Evolutionary conservation across 2,113 vertebrate genomes (phyloP).

Genomic region (Hyaena hyaena): DNA sequence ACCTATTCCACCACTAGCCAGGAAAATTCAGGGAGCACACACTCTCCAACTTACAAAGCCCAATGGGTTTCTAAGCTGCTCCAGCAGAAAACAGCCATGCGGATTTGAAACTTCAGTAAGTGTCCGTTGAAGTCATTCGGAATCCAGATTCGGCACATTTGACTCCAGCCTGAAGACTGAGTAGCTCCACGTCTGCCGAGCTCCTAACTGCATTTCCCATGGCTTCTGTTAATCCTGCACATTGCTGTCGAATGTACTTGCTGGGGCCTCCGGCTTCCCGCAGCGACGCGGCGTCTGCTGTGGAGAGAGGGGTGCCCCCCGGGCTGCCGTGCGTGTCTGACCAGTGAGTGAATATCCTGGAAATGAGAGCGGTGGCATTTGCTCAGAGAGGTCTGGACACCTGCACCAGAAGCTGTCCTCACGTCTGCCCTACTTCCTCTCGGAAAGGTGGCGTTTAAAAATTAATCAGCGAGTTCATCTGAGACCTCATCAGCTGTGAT

Average conservation of each 20-base stretch:
- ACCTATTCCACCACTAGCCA: rapidly evolving
- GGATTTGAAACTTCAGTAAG: rapidly evolving
- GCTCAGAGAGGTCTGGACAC: not conserved
- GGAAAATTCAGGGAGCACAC: too few relatives aligned
- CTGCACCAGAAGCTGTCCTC: not conserved
- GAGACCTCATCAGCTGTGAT: not conserved
- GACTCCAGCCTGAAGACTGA: rapidly evolving
- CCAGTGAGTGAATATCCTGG: not conserved
- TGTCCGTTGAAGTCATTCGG: rapidly evolving
- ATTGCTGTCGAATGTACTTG: rapidly evolving
- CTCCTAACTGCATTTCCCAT: rapidly evolving
- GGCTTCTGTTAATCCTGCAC: rapidly evolving
- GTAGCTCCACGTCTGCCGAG: rapidly evolving
- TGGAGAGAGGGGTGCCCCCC: rapidly evolving
- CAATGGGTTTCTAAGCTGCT: rapidly evolving
- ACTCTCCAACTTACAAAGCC: not conserved
- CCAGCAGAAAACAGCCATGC: rapidly evolving
- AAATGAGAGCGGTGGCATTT: not conserved
- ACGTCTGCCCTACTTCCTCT: rapidly evolving
- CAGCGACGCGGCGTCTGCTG: not conserved
- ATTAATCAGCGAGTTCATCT: not conserved
- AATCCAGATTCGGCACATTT: rapidly evolving
- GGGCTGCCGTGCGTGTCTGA: not conserved
- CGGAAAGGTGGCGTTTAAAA: not conserved
- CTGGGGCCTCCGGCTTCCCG: not conserved